phyloP scores from a whole-genome alignment of 2,797 vertebrate species.

The Myripristis jacobus region DNA sequence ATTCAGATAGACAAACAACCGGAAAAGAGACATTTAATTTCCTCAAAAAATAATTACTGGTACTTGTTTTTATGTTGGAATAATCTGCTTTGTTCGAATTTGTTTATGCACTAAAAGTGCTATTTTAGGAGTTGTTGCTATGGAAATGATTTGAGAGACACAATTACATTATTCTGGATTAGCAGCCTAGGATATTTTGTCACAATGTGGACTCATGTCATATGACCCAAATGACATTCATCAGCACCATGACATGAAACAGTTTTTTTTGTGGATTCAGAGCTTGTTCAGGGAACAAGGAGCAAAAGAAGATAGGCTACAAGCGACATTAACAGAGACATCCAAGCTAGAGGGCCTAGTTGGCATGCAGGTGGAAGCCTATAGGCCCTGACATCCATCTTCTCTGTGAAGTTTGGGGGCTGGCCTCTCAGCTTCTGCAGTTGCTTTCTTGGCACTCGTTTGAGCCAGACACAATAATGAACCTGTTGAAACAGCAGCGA shows the following conservation, averaged over 20 bases:
- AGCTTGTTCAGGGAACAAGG: neutral
- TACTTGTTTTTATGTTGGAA: too few relatives aligned
- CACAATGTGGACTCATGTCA: too few relatives aligned
- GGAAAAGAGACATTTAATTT: too few relatives aligned
- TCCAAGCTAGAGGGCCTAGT: neutral
- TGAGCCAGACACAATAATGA: conserved; percentile 32
- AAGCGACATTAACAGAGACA: neutral
- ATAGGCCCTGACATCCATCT: conserved; percentile 17
- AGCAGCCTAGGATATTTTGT: too few relatives aligned
- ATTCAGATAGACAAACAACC: too few relatives aligned
- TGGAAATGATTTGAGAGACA: too few relatives aligned
- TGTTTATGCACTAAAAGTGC: too few relatives aligned
- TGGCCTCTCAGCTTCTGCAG: neutral
- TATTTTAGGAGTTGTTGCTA: too few relatives aligned
- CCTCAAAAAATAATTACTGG: too few relatives aligned
- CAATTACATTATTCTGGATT: too few relatives aligned
- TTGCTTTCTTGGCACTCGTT: neutral
- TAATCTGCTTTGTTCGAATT: too few relatives aligned
- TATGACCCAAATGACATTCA: too few relatives aligned
- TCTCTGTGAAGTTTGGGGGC: conserved; percentile 12
- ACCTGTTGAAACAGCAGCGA: conserved; percentile 5
- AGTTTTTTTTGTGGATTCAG: neutral
- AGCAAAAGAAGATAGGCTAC: neutral
- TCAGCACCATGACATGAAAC: conserved; percentile 6
- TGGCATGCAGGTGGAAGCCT: neutral